Conservation (phyloP, 2,888 invertebrate genomes). For the Microdon myrmicae region DNA sequence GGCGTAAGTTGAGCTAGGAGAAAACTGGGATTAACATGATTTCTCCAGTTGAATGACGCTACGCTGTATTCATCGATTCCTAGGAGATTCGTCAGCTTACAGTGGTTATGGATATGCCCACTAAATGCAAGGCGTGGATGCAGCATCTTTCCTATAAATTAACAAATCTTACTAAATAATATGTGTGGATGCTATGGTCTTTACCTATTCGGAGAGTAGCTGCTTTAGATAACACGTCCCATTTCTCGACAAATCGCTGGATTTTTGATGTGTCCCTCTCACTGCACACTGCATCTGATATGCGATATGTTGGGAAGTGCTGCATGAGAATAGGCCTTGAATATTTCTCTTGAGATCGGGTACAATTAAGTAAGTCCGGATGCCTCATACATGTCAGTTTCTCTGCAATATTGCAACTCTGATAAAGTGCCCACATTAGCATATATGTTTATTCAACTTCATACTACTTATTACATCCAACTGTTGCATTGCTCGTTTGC, state of each 20-base stretch:
- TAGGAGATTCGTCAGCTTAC: slow-evolving; percentile 72
- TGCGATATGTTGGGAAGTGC: slow-evolving; percentile 94
- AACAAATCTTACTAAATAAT: slow-evolving; percentile 66
- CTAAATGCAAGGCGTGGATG: slow-evolving; percentile 84
- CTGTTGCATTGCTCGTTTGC: slow-evolving; percentile 76
- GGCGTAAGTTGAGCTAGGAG: slow-evolving; percentile 81
- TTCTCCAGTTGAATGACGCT: slow-evolving; percentile 96
- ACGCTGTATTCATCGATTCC: slow-evolving; percentile 81
- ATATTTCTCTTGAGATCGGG: slow-evolving; percentile 69
- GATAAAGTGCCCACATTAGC: background rate
- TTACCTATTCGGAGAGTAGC: slow-evolving; percentile 77
- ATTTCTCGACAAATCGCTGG: slow-evolving; percentile 80
- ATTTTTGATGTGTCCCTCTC: slow-evolving; percentile 82
- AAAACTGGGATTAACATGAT: slow-evolving; percentile 90
- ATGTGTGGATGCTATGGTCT: background rate
- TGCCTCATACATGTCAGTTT: slow-evolving; percentile 54
- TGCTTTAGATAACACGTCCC: slow-evolving; percentile 90
- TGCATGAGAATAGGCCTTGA: slow-evolving; percentile 84
- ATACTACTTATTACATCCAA: slow-evolving; percentile 48
- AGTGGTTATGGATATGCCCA: slow-evolving; percentile 95
- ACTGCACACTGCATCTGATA: slow-evolving; percentile 85
- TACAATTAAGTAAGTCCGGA: slow-evolving; percentile 55
- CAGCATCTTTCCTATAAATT: slow-evolving; percentile 71
- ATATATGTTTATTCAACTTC: slow-evolving; percentile 3
- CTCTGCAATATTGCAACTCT: slow-evolving; percentile 42